Conservation (phyloP, 1,140 invertebrate genomes). For the Euschistus heros region DNA sequence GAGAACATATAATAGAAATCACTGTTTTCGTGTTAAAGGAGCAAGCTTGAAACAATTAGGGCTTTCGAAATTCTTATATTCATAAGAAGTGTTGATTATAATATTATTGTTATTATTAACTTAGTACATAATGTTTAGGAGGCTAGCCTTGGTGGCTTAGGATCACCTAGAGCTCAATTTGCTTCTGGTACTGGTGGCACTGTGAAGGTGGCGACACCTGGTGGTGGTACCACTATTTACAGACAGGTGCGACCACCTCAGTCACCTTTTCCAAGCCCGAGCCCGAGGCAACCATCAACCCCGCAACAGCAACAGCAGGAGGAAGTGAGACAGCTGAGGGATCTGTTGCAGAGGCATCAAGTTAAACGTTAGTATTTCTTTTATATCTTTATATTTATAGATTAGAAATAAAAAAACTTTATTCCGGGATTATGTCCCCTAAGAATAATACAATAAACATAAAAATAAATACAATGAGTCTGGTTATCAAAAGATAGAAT, state of each 20-base stretch:
- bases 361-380: conserved; percentile 35
- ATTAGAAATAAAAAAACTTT: too few relatives aligned
- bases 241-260: not conserved
- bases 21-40: too few relatives aligned
- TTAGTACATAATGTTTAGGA: not conserved
- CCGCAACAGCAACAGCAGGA: conserved; percentile 32
- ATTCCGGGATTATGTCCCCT: too few relatives aligned
- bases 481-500: too few relatives aligned
- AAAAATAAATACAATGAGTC: too few relatives aligned
- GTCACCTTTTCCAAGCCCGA: conserved; percentile 34
- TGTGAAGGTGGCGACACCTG: conserved; percentile 10
- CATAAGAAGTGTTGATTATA: too few relatives aligned
- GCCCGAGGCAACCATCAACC: conserved; percentile 33
- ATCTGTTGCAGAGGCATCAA: conserved; percentile 68
- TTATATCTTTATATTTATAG: conserved; percentile 4
- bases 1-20: too few relatives aligned
- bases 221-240: not conserved
- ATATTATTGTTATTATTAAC: too few relatives aligned
- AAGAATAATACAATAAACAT: too few relatives aligned
- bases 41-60: too few relatives aligned
- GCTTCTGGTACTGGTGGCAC: not conserved
- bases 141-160: not conserved
- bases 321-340: conserved; percentile 54
- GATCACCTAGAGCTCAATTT: conserved; percentile 15
- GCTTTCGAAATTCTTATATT: too few relatives aligned